A percentile compares a stretch with the other conserved stretches of the same genome.
Evolutionary conservation across 2,113 vertebrate species (phyloP).

Genomic region (Stictonetta naevosa): DNA sequence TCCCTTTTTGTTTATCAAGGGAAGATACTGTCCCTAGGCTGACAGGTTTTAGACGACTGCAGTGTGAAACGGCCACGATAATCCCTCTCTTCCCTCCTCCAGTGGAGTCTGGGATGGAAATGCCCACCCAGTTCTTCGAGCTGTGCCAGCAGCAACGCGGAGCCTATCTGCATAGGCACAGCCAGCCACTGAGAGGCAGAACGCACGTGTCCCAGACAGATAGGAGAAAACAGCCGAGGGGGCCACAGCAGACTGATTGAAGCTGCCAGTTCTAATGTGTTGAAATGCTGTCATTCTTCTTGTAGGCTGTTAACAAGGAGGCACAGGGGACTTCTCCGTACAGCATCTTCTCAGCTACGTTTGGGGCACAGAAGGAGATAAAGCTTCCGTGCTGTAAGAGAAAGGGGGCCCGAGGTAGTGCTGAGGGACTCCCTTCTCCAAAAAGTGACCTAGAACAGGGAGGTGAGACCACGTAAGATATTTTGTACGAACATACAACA

Average conservation of each 20-base stretch:
- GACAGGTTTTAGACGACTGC: slow-evolving; percentile 10
- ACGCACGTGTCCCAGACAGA: background rate
- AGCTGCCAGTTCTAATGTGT: background rate
- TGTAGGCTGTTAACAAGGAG: background rate
- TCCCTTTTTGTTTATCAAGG: background rate
- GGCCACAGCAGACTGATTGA: background rate
- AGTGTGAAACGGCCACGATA: slow-evolving; percentile 13
- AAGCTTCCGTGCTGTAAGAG: background rate
- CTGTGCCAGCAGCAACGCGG: background rate
- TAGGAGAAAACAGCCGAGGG: slow-evolving; percentile 22
- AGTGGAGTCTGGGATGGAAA: slow-evolving; percentile 18
- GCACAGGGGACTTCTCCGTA: background rate
- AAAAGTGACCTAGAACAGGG: fast-evolving
- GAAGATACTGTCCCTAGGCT: background rate
- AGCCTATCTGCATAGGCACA: slow-evolving; percentile 29
- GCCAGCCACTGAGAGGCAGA: background rate
- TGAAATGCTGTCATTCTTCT: slow-evolving; percentile 15
- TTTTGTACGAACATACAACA: background rate
- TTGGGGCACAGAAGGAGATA: background rate
- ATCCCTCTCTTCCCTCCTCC: background rate
- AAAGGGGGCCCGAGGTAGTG: background rate
- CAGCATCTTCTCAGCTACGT: background rate
- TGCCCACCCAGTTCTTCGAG: slow-evolving; percentile 25
- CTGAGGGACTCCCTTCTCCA: background rate
- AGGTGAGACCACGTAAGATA: fast-evolving